Evolutionary conservation across 2,113 vertebrate genomes (phyloP).

Genomic region (Anoplopoma fimbria): DNA sequence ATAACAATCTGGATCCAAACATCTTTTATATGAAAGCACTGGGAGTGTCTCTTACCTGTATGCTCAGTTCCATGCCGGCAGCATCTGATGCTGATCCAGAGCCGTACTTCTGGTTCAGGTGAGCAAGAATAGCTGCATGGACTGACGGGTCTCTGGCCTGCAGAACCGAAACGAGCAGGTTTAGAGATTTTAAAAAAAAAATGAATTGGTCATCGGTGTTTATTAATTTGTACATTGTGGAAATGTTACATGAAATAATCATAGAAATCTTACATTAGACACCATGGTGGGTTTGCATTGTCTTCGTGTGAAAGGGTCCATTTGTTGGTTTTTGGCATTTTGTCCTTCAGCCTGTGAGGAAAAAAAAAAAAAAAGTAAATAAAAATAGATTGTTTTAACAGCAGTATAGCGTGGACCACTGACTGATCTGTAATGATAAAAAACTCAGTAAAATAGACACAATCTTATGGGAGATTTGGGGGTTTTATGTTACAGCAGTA

Average conservation of each 20-base stretch:
- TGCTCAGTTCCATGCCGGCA: conserved; percentile 85
- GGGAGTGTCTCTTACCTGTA: conserved; percentile 75
- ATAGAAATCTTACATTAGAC: conserved; percentile 90
- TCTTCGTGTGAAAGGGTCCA: conserved; percentile 98
- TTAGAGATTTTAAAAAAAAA: neutral
- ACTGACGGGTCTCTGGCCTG: conserved; percentile 98
- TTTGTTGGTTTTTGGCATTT: conserved; percentile 96
- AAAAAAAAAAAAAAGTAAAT: neutral
- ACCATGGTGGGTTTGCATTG: conserved; percentile 99
- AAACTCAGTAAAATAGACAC: neutral
- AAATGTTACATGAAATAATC: neutral
- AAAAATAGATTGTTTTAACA: neutral
- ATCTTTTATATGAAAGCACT: neutral
- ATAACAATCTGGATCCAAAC: conserved; percentile 7
- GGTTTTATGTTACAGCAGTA: neutral
- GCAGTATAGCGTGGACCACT: neutral
- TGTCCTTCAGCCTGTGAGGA: conserved; percentile 93
- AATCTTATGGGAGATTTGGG: neutral
- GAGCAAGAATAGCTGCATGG: conserved; percentile 97
- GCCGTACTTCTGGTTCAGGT: conserved; percentile 98
- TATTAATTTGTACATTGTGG: neutral
- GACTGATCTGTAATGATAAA: neutral
- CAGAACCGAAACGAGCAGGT: conserved; percentile 8
- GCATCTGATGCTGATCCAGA: conserved; percentile 85
- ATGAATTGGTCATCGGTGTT: neutral